Evolutionary conservation across 2,797 vertebrate genomes (phyloP), one percentile per base, ranked within the genome.

Genomic region (Micropoecilia bifurca): DNA sequence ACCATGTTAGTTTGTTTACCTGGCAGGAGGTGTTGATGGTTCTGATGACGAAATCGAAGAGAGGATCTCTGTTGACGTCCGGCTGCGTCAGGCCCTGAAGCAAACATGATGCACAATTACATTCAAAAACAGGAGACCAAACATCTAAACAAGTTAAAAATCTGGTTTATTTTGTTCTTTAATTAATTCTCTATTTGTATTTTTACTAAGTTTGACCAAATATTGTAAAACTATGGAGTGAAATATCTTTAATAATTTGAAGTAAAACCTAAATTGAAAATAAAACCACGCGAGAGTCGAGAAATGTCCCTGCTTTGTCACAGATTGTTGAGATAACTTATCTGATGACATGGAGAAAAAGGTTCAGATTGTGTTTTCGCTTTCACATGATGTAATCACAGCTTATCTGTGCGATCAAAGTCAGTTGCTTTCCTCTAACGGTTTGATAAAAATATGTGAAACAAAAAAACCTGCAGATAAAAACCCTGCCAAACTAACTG

Each of bases 11-110:
- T 55, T 36, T 25, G 20, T 61, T 55, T 88, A 93, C 91, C 89
- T 87, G 87, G 75, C 87, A 91, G 43, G 89, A 83, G 36, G 20
- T 76, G 80, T 87, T 89, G 72, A 91, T 81, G 81, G 39, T 86
- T 22, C 0, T 80, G 39, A 89, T 71, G 83, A 92, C 59, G 0
- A 73, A 63, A 0, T 0, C 39, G 75, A 94, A 93, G 36, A 89
- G 82, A 14, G 86, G 85, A 0, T 33, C 0, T 0, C 0, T 30
- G 57, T 77, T 76, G 30, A 93, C 2, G 4, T 79, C 84, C 0
- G 46, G 8, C 9, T 20, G 1, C 30, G 2, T 86, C 83, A 94
- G 46, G 0, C 5, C 4, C 93, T 94, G 18, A 76, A 90, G 86
- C 28, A 81, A 66, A 55, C n/a, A 74, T 4, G 6, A 59, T 30